Evolutionary conservation across 1,140 invertebrate genomes (phyloP).

Genomic region (Tetraneura akinire): DNA sequence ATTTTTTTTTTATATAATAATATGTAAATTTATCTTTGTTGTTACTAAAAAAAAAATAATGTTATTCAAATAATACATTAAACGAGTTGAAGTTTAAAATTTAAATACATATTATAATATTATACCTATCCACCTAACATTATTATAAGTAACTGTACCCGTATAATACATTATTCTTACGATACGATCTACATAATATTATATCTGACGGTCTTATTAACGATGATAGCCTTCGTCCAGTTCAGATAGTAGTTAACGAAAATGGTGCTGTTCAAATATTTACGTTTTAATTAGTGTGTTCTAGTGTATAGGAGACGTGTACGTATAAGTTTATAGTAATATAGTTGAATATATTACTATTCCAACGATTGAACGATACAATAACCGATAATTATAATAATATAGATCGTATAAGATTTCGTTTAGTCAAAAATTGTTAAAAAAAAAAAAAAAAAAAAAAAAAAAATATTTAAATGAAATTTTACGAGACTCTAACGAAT

Average conservation of each 20-base stretch:
- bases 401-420: neutral
- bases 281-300: conserved; percentile 7
- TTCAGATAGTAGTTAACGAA: neutral
- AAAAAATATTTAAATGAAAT: too few species aligned
- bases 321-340: neutral
- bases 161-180: neutral
- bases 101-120: neutral
- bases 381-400: conserved; percentile 19
- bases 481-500: too few species aligned
- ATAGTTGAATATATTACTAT: neutral
- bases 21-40: conserved; percentile 22
- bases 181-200: neutral
- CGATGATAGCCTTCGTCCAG: neutral
- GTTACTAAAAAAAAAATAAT: neutral
- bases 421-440: neutral
- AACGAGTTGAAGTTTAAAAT: conserved; percentile 6
- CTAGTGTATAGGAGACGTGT: too few species aligned
- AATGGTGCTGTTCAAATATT: neutral
- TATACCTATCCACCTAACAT: too few species aligned
- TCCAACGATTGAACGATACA: too few species aligned
- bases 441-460: too few species aligned
- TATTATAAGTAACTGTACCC: too few species aligned
- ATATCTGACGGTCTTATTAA: neutral
- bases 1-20: neutral
- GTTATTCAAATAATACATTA: conserved; percentile 5